phyloP scores from a whole-genome alignment of 2,797 vertebrate species.

The Brachymystax lenok region DNA sequence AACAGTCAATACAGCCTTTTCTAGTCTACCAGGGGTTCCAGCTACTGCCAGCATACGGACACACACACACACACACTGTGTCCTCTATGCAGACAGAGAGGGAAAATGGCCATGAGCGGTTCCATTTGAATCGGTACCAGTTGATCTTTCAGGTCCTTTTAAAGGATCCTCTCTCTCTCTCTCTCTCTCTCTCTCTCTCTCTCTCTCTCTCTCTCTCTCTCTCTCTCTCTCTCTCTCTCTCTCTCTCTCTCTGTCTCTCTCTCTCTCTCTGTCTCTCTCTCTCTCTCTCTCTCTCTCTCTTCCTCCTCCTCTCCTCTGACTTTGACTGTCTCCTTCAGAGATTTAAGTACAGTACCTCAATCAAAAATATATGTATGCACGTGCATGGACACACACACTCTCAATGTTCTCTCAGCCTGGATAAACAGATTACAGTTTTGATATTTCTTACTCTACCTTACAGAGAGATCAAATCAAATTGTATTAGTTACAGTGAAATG shows the following conservation, averaged over 20 bases:
- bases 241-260: too few species aligned
- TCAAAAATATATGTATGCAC: constrained; percentile 5
- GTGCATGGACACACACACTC: not conserved
- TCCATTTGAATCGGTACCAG: constrained; percentile 21
- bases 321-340: constrained; percentile 80
- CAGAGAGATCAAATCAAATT: too few species aligned
- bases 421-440: too few species aligned
- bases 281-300: constrained; percentile 61
- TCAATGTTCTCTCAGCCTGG: too few species aligned
- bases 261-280: too few species aligned
- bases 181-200: not conserved
- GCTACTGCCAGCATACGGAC: constrained; percentile 44
- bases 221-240: too few species aligned
- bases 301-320: constrained; percentile 93
- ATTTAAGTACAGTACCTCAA: too few species aligned
- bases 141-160: constrained; percentile 12
- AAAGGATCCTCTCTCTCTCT: not conserved
- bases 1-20: constrained; percentile 75
- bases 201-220: too few species aligned
- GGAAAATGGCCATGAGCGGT: constrained; percentile 15
- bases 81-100: constrained; percentile 48
- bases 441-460: too few species aligned
- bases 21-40: constrained; percentile 69
- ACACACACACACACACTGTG: not conserved
- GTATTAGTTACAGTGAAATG: too few species aligned